These are phyloP conservation scores for Actinostola sp. DNA, from an alignment of 92 coral and sea anemone species.

Conservation along the genomic window DNA sequence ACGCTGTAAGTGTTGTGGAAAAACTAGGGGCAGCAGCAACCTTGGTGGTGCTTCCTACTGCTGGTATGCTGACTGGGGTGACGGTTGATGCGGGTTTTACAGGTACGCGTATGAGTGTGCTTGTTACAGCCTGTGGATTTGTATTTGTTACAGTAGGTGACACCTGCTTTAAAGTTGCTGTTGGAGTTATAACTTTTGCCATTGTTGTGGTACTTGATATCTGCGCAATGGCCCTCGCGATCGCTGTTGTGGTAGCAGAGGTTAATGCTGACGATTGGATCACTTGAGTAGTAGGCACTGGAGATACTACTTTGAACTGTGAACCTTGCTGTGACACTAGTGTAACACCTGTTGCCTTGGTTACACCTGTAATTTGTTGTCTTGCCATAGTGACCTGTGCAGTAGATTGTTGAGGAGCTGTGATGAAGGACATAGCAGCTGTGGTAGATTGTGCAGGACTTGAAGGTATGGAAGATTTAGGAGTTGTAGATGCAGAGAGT, in stretches of 20 bases:
- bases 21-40: not conserved
- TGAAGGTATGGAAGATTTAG: slow-evolving; percentile 12
- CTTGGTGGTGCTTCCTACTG: slow-evolving; percentile 8
- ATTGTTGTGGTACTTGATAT: slow-evolving; percentile 17
- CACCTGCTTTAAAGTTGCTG: slow-evolving; percentile 1
- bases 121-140: not conserved
- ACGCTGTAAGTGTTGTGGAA: not conserved
- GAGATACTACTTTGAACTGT: slow-evolving; percentile 14
- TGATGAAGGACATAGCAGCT: slow-evolving; percentile 2
- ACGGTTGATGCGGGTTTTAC: slow-evolving; percentile 25
- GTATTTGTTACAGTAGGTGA: not conserved
- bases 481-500: slow-evolving; percentile 20
- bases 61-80: slow-evolving; percentile 24
- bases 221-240: not conserved
- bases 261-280: not conserved
- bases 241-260: not conserved
- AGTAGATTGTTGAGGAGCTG: slow-evolving; percentile 13
- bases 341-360: slow-evolving; percentile 30
- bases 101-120: slow-evolving; percentile 4
- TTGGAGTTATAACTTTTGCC: not conserved
- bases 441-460: slow-evolving; percentile 21
- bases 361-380: slow-evolving; percentile 19
- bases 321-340: slow-evolving; percentile 43
- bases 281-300: not conserved
- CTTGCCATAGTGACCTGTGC: slow-evolving; percentile 17